These are phyloP conservation scores for Tetramorium alpestre DNA, from an alignment of 1,140 invertebrate species.

Conservation along the genomic window DNA sequence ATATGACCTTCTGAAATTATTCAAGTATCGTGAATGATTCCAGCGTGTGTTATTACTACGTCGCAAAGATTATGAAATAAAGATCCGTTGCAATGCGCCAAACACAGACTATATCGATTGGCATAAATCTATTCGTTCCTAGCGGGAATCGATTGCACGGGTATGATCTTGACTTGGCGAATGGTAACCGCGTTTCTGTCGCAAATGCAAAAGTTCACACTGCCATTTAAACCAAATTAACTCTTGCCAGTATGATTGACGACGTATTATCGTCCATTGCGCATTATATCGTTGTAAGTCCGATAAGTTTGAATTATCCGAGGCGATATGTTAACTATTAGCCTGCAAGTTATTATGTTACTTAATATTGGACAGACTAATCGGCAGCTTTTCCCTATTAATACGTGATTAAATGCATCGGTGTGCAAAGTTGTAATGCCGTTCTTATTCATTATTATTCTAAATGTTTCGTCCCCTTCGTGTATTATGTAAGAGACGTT, in stretches of 20 bases:
- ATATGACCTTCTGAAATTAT: conserved; percentile 64
- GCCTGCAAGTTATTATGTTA: neutral
- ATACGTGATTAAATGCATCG: neutral
- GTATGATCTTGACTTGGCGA: conserved; percentile 52
- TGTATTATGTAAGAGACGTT: neutral
- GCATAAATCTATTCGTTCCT: conserved; percentile 41
- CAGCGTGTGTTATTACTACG: conserved; percentile 61
- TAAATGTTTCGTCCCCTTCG: neutral
- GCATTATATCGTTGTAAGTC: conserved; percentile 12
- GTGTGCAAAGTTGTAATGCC: neutral
- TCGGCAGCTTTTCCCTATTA: neutral
- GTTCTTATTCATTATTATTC: neutral
- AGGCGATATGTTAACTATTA: neutral
- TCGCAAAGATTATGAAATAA: conserved; percentile 61
- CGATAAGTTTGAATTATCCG: neutral
- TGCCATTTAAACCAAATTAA: conserved; percentile 54
- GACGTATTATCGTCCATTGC: conserved; percentile 34
- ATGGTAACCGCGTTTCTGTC: conserved; percentile 42
- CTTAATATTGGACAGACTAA: conserved; percentile 9
- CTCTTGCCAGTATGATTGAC: conserved; percentile 39
- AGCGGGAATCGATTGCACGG: conserved; percentile 58
- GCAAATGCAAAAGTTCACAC: conserved; percentile 57
- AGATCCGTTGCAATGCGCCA: conserved; percentile 60
- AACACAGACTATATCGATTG: conserved; percentile 51
- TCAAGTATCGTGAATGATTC: conserved; percentile 63